Conservation (phyloP, 2,888 invertebrate genomes). For the Keiferia lycopersicella region DNA sequence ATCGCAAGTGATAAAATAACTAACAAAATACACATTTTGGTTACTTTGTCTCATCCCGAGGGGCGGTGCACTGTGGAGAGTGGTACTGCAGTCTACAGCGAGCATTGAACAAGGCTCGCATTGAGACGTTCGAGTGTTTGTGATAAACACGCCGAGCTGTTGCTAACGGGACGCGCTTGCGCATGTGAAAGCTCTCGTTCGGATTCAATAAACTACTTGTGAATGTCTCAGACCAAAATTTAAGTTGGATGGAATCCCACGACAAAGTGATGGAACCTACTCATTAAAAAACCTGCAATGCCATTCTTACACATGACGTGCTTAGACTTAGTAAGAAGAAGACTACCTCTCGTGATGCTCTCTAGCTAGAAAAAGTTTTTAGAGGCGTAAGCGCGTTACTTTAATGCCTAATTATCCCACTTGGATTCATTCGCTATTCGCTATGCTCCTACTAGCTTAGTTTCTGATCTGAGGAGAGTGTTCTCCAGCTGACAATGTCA, state of each 20-base stretch:
- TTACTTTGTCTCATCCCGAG: slow-evolving; percentile 1
- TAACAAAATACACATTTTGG: slow-evolving; percentile 6
- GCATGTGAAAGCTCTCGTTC: slow-evolving; percentile 17
- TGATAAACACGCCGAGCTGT: slow-evolving; percentile 19
- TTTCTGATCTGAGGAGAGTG: no score
- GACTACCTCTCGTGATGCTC: no score
- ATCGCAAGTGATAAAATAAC: slow-evolving; percentile 14
- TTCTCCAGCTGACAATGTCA: background rate
- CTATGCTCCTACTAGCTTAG: no score
- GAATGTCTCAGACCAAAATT: background rate
- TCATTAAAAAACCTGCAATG: no score
- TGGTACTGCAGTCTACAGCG: background rate
- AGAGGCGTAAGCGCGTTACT: no score
- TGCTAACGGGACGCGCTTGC: slow-evolving; percentile 4
- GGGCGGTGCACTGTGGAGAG: background rate
- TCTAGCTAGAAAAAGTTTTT: no score
- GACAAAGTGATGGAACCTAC: no score
- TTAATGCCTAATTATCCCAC: no score
- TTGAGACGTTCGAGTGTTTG: slow-evolving; percentile 20
- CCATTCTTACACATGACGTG: no score
- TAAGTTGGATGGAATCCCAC: no score
- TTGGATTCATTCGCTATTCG: no score
- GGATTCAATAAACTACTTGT: slow-evolving; percentile 16
- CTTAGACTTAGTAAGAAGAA: no score
- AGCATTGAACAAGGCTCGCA: background rate